Percentiles rank a stretch among this genome's conserved stretches.
Conservation (phyloP, 2,113 vertebrate genomes). For the Psophia crepitans region DNA sequence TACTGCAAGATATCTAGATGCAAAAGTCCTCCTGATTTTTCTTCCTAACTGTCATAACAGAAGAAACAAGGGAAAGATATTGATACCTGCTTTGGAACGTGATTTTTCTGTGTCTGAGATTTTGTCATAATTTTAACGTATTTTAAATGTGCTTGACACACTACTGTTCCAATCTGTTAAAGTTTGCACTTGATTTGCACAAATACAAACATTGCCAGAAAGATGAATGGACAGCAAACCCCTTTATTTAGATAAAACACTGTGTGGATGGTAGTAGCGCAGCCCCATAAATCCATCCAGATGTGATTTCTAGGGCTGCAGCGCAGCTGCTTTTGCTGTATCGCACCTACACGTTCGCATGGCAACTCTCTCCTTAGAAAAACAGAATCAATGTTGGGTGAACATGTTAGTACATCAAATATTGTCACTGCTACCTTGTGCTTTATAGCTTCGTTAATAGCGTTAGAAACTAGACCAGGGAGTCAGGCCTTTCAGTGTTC, state of each 20-base stretch:
- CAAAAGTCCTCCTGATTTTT: background rate
- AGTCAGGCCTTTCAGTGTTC: background rate
- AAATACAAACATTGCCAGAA: background rate
- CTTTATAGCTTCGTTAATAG: background rate
- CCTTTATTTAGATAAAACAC: background rate
- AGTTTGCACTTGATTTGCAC: background rate
- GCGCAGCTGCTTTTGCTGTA: background rate
- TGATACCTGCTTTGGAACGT: background rate
- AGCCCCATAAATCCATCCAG: background rate
- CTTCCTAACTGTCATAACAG: background rate
- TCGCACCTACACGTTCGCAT: background rate
- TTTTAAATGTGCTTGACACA: background rate
- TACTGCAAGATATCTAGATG: background rate
- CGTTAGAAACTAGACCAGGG: background rate
- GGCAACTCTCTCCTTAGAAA: background rate
- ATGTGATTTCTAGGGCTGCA: background rate
- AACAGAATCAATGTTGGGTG: background rate
- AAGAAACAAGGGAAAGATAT: background rate
- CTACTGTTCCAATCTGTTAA: background rate
- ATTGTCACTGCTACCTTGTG: slow-evolving; percentile 3
- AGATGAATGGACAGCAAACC: background rate
- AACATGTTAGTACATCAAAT: slow-evolving; percentile 11
- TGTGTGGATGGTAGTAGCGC: background rate
- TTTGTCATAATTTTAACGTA: background rate
- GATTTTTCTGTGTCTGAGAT: background rate